A percentile compares a stretch with the other conserved stretches of the same genome.
Evolutionary conservation across 2,113 vertebrate genomes (phyloP).

Genomic region (Cnemophilus loriae): DNA sequence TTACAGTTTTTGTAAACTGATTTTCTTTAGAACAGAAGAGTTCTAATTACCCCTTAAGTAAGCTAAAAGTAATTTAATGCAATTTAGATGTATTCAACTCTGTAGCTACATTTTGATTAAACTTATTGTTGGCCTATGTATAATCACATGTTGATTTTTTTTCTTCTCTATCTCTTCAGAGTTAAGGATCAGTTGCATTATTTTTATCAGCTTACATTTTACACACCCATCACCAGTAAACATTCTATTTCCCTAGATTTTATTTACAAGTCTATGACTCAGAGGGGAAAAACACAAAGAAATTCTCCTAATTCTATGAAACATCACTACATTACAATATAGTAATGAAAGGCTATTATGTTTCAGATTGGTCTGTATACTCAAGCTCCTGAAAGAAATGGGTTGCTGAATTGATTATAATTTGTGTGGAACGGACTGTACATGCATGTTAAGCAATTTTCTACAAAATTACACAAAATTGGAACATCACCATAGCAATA

Average conservation of each 20-base stretch:
- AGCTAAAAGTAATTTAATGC: conserved; percentile 7
- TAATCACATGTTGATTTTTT: neutral
- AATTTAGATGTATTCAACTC: conserved; percentile 26
- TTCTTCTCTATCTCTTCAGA: neutral
- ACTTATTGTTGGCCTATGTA: neutral
- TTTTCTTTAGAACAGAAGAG: neutral
- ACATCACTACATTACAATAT: neutral
- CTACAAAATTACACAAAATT: conserved; percentile 26
- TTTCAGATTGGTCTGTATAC: conserved; percentile 6
- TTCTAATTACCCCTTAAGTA: neutral
- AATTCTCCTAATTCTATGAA: neutral
- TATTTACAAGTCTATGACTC: neutral
- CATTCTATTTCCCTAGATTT: neutral
- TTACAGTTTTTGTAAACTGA: neutral
- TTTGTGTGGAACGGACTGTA: conserved; percentile 1
- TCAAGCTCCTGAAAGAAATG: neutral
- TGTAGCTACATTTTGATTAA: conserved; percentile 39
- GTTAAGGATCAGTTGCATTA: neutral
- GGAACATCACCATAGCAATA: neutral
- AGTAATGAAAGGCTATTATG: conserved; percentile 10
- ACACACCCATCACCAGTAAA: neutral
- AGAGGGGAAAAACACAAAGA: neutral
- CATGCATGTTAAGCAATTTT: conserved; percentile 15
- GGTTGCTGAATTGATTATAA: conserved; percentile 15
- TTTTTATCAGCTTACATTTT: neutral